Evolutionary conservation across 2,888 invertebrate genomes (phyloP).

Genomic region (Nezara viridula): DNA sequence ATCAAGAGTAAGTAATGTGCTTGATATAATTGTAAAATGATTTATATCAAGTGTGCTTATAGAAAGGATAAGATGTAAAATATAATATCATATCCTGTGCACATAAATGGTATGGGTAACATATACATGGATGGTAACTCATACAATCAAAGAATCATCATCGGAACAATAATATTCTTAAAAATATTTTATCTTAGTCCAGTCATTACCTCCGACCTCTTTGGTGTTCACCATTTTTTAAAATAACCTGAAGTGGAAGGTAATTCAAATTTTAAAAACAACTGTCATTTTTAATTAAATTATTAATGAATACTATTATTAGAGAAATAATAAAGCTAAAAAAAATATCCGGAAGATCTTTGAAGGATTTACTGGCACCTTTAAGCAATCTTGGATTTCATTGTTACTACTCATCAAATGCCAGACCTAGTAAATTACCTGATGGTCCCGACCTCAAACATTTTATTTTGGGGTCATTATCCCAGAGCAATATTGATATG

Average conservation of each 20-base stretch:
- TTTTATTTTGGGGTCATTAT: conserved; percentile 47
- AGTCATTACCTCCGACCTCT: too few relatives aligned
- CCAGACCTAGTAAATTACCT: conserved; percentile 34
- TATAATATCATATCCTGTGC: too few relatives aligned
- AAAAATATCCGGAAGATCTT: not conserved
- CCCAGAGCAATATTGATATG: not conserved
- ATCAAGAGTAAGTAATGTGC: too few relatives aligned
- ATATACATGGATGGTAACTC: too few relatives aligned
- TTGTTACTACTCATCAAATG: not conserved
- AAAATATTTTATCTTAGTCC: not conserved
- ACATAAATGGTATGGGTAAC: too few relatives aligned
- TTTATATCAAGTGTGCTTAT: too few relatives aligned
- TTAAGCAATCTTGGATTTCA: not conserved
- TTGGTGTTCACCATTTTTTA: not conserved
- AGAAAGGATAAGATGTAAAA: too few relatives aligned
- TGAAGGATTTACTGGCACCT: not conserved
- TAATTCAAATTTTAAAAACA: not conserved
- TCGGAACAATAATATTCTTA: too few relatives aligned
- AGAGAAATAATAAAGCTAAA: not conserved
- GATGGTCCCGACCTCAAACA: conserved; percentile 58
- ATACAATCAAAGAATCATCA: too few relatives aligned
- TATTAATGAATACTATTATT: conserved; percentile 6
- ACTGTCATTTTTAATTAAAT: not conserved
- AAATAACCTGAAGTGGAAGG: not conserved
- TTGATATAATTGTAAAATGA: too few relatives aligned